A percentile compares a stretch with the other conserved stretches of the same genome.
Conservation (phyloP, 2,113 vertebrate species). For the Pachypanchax playfairii region DNA sequence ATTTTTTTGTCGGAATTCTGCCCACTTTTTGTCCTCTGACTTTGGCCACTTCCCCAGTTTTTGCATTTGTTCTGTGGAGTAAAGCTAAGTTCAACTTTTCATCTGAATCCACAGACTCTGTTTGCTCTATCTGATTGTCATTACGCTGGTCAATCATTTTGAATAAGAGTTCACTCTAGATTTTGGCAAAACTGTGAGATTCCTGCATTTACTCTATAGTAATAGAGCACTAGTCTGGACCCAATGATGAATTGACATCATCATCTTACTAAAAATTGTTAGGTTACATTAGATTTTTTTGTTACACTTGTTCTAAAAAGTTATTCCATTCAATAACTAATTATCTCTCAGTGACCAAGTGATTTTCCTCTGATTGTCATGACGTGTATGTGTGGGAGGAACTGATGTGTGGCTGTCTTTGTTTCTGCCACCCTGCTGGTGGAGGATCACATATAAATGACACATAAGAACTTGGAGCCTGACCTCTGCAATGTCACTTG, state of each 20-base stretch:
- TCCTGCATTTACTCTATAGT: conserved; percentile 46
- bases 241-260: conserved; percentile 73
- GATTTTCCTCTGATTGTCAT: conserved; percentile 31
- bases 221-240: conserved; percentile 67
- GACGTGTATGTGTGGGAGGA: conserved; percentile 24
- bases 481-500: conserved; percentile 77
- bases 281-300: conserved; percentile 14
- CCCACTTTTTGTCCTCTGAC: conserved; percentile 1
- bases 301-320: background rate
- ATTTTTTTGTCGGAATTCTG: background rate
- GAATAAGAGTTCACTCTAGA: conserved; percentile 50
- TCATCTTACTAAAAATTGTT: conserved; percentile 71
- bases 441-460: conserved; percentile 12
- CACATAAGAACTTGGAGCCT: conserved; percentile 53
- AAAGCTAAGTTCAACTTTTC: conserved; percentile 29
- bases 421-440: conserved; percentile 37
- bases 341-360: conserved; percentile 5
- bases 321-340: background rate
- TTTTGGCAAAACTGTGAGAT: conserved; percentile 40
- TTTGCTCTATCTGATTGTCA: conserved; percentile 19
- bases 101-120: conserved; percentile 18
- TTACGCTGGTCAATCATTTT: conserved; percentile 50
- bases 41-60: conserved; percentile 11
- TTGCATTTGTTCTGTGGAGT: conserved; percentile 31
- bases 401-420: conserved; percentile 37